Conservation (phyloP, 2,888 invertebrate genomes). For the Gastracanthus pulcherrimus region DNA sequence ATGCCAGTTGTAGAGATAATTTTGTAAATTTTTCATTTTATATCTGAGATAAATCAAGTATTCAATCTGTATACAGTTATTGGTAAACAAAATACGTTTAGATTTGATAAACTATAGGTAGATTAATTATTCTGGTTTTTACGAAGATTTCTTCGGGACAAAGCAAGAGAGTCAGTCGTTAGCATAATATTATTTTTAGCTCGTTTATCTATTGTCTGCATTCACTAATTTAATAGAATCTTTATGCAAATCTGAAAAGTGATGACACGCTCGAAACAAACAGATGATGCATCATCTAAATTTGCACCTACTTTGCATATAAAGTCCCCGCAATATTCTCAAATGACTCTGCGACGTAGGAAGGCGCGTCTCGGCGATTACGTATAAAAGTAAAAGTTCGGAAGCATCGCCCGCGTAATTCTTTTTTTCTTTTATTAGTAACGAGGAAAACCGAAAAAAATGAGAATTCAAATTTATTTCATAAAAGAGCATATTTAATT, state of each 20-base stretch:
- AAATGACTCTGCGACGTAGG: too few relatives aligned
- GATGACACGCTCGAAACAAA: constrained; percentile 1
- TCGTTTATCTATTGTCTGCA: background rate
- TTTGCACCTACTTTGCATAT: constrained; percentile 35
- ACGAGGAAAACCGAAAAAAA: background rate
- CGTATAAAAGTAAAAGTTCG: constrained; percentile 53
- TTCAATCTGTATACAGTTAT: too few relatives aligned
- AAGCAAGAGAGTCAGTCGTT: background rate
- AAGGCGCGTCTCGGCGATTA: constrained; percentile 18
- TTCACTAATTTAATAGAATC: too few relatives aligned
- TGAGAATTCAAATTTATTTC: background rate
- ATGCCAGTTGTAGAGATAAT: background rate
- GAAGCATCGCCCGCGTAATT: constrained; percentile 8
- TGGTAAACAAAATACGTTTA: too few relatives aligned
- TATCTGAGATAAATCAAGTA: too few relatives aligned
- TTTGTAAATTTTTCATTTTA: too few relatives aligned
- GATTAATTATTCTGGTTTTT: too few relatives aligned
- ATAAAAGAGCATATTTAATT: constrained; percentile 21
- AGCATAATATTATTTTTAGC: background rate
- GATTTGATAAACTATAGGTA: too few relatives aligned
- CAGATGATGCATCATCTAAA: constrained; percentile 35
- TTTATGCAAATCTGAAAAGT: constrained; percentile 16
- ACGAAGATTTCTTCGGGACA: background rate
- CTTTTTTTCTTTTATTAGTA: background rate
- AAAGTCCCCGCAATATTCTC: constrained; percentile 10